Conservation (phyloP, 2,113 vertebrate species). For the Numida meleagris region DNA sequence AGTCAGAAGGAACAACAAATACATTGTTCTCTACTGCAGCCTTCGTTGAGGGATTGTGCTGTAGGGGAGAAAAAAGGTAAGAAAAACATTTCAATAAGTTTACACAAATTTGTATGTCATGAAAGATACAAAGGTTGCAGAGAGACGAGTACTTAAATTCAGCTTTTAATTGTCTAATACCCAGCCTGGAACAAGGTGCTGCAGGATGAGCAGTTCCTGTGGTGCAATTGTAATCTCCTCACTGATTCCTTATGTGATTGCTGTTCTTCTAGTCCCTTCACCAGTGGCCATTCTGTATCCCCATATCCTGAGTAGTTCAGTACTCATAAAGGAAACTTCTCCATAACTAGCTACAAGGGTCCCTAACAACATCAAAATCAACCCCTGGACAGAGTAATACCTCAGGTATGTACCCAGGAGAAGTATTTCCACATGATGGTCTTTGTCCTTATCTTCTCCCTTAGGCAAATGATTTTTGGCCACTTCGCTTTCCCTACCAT, state of each 20-base stretch:
- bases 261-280: neutral
- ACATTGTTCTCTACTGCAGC: neutral
- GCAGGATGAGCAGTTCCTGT: neutral
- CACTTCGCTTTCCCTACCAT: neutral
- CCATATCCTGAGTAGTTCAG: neutral
- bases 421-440: neutral
- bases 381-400: neutral
- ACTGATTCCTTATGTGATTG: neutral
- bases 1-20: neutral
- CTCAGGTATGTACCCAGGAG: neutral
- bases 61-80: neutral
- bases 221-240: rapidly evolving
- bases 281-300: neutral
- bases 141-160: neutral
- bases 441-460: neutral
- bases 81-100: neutral
- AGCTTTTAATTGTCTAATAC: neutral
- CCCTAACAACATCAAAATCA: neutral
- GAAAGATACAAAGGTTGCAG: neutral
- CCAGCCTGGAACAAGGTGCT: neutral
- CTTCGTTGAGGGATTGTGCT: neutral
- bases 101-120: neutral
- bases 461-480: neutral
- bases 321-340: rapidly evolving
- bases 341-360: neutral